Base-by-base conservation (phyloP, 1,140 invertebrate species). In the Rhagoletis zephyria region DNA sequence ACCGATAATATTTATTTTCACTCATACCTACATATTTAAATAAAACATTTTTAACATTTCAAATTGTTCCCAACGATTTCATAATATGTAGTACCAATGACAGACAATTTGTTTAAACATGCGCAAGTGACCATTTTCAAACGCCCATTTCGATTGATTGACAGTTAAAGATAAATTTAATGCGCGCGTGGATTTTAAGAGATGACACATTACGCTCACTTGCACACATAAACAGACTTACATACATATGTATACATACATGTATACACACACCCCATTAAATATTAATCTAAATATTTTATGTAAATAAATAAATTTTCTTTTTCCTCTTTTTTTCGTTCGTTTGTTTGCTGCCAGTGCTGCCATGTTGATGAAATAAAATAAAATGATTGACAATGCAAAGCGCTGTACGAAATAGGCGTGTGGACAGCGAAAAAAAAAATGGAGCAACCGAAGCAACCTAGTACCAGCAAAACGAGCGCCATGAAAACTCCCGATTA, bases 351-450 rank as follows among this genome's bases (percentile, higher is more conserved):
- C 48, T 74, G 67, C 40, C 40, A 74, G 19, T 51, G 74, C 45
- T 56, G 74, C 45, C 45, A 81, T 81, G 45, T 81, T 81, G 74
- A 56, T 81, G 59, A 81, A 81, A 81, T 81, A 81, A 81, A 81
- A 81, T 59, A 30, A 81, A 56, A 56, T 81, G 48, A 81, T 81
- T 51, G 74, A 48, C 16, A 81, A 81, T 56, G 74, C 48, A 81
- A 56, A 81, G 48, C 19, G 45, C 19, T 19, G 12, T 42, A 81
- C 45, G 9, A 19, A 81, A 81, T 81, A 48, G 74, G 30, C 74
- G 12, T 48, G 30, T n/a, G 16, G 19, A 48, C 74, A 12, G 19
- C 16, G 12, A 3, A 48, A 16, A 3, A 48, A 16, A 30, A 7
- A 81, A 56, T 81, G 48, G 16, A 56, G 74, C 74, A 42, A 81